These are phyloP conservation scores for Axea sp. DNA, from an alignment of 2,888 invertebrate genomes.

Conservation along the genomic window DNA sequence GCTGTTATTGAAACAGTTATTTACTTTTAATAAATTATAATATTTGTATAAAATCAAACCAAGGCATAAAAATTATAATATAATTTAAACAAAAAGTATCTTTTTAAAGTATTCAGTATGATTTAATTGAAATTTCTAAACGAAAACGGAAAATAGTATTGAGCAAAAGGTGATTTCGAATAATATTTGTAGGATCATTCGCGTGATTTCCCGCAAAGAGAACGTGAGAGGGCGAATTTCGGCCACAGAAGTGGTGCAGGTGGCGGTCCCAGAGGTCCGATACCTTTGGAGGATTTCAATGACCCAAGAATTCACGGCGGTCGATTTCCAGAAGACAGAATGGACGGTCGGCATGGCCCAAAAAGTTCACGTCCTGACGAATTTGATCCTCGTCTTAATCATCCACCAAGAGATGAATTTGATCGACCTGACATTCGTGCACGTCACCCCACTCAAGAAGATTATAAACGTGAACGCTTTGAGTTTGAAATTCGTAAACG, in stretches of 20 bases:
- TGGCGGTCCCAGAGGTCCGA: constrained; percentile 49
- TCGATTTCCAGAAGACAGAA: constrained; percentile 72
- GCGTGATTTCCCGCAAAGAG: constrained; percentile 63
- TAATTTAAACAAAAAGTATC: too few relatives aligned
- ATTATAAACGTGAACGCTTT: constrained; percentile 75
- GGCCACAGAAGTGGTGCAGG: constrained; percentile 64
- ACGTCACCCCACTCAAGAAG: constrained; percentile 69
- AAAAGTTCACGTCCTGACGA: constrained; percentile 73
- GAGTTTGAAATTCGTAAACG: constrained; percentile 75
- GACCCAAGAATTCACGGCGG: constrained; percentile 71
- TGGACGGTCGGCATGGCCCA: constrained; percentile 72
- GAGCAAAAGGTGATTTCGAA: too few relatives aligned
- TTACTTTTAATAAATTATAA: too few relatives aligned
- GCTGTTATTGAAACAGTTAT: too few relatives aligned
- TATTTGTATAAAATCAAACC: too few relatives aligned
- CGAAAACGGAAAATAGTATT: too few relatives aligned
- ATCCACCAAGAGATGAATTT: constrained; percentile 70
- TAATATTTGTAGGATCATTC: constrained; percentile 44
- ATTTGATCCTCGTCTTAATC: constrained; percentile 67
- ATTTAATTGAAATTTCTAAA: too few relatives aligned
- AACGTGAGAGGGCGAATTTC: constrained; percentile 70
- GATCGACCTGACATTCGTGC: constrained; percentile 72
- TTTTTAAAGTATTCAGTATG: too few relatives aligned
- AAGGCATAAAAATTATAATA: too few relatives aligned
- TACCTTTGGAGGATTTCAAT: constrained; percentile 71